Evolutionary conservation across 2,888 invertebrate species (phyloP), one percentile per base, ranked within the genome.

Genomic region (Leptopterna dolabrata): DNA sequence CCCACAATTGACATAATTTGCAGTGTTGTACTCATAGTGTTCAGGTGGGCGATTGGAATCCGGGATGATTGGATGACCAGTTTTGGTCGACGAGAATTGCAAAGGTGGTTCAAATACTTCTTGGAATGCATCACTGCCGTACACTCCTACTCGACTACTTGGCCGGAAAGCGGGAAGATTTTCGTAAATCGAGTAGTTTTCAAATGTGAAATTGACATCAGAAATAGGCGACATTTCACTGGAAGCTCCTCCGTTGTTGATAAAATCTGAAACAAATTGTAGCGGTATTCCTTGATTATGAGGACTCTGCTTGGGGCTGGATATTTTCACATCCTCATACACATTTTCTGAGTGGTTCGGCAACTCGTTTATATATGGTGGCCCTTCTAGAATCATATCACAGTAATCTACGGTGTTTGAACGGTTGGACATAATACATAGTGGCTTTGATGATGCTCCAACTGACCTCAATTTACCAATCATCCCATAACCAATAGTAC

Each of bases 381-480:
- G 81, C 27, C 81, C 55, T 29, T 81, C 81, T 4, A 45, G 78
- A 9, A 78, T 43, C 27, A 78, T 45, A 11, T 43, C 78, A 47
- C 78, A 78, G 19, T 78, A 78, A n/a, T 78, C 78, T 6, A 16
- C 45, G 71, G 71, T 14, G 16, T 78, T 45, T 19, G 47, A 47
- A 47, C 16, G 1, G 47, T 13, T 2, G 47, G 4, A 1, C 47
- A 47, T 47, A n/a, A n/a, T n/a, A 2, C 14, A 2, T 13, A 47
- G 47, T 47, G 47, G 47, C 13, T 47, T 47, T 2, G 16, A 13
- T 1, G 14, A 9, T 16, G 47, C 1, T 47, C 13, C 47, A 13
- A 7, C 13, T 13, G 13, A 1, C 19, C 27, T 24, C 11, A 24
- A 4, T 63, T 24, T 1, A 24, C 19, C 7, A 19, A 24, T 24